Percentiles rank a stretch among this genome's conserved stretches.
phyloP scores from a whole-genome alignment of 2,797 vertebrate species.

The Myotis planiceps region DNA sequence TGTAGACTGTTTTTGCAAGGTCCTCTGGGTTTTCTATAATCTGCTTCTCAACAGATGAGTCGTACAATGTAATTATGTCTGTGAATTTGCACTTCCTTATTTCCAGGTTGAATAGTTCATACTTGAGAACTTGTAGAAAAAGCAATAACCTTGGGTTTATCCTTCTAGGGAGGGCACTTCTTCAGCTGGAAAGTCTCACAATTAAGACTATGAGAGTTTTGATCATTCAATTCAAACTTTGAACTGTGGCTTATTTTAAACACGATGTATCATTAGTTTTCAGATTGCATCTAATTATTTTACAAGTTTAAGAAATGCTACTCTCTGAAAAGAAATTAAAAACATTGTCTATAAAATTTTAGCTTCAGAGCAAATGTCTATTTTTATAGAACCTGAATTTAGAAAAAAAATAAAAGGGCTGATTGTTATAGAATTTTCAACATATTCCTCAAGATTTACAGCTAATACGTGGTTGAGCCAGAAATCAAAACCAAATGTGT shows the following conservation, averaged over 20 bases:
- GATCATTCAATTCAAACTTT: slow-evolving; percentile 47
- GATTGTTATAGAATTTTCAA: background rate
- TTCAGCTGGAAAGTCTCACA: slow-evolving; percentile 27
- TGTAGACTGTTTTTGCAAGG: slow-evolving; percentile 23
- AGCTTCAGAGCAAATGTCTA: background rate
- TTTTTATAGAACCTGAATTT: background rate
- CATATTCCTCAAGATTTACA: background rate
- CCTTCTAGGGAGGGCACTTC: background rate
- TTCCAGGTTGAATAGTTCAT: slow-evolving; percentile 22
- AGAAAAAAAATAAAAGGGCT: background rate
- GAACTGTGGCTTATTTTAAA: slow-evolving; percentile 43
- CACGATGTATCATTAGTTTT: slow-evolving; percentile 9
- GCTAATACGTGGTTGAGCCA: background rate
- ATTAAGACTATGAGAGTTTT: slow-evolving; percentile 36
- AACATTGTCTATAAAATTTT: slow-evolving; percentile 12
- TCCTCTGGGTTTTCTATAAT: slow-evolving; percentile 9
- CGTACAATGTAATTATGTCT: background rate
- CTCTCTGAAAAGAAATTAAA: slow-evolving; percentile 21
- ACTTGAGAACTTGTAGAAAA: slow-evolving; percentile 28
- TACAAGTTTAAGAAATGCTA: slow-evolving; percentile 26
- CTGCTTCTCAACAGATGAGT: slow-evolving; percentile 17
- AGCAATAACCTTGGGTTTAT: slow-evolving; percentile 11
- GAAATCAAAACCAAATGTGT: background rate
- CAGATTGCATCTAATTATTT: slow-evolving; percentile 42
- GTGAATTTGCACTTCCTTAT: slow-evolving; percentile 18